Conservation (phyloP, 2,888 invertebrate genomes). For the Phalangium opilio region DNA sequence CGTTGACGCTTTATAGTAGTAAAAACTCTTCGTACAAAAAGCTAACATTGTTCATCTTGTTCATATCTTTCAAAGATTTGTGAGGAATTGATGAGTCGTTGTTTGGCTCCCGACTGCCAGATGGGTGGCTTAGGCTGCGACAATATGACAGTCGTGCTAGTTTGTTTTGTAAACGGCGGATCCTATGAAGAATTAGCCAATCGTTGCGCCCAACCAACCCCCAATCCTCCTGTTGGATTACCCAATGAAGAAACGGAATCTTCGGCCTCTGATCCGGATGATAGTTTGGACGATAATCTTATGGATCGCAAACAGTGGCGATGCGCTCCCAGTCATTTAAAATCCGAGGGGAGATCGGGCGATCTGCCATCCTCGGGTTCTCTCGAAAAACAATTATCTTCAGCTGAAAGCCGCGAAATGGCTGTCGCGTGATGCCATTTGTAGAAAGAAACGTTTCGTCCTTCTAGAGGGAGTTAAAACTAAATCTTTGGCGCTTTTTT, state of each 20-base stretch:
- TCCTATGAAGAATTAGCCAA: constrained; percentile 32
- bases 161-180: constrained; percentile 50
- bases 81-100: constrained; percentile 84
- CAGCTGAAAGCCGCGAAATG: constrained; percentile 13
- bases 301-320: constrained; percentile 2
- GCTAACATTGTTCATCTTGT: too few relatives aligned
- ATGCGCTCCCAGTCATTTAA: too few relatives aligned
- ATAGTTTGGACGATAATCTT: constrained; percentile 12
- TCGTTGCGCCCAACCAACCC: constrained; percentile 24
- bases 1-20: too few relatives aligned
- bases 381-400: constrained; percentile 5
- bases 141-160: constrained; percentile 93
- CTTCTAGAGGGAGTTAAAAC: too few relatives aligned
- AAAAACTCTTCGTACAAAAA: too few relatives aligned
- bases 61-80: constrained; percentile 70
- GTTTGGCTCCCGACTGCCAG: constrained; percentile 90
- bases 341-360: background rate
- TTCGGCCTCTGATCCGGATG: constrained; percentile 14
- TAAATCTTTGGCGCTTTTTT: too few relatives aligned
- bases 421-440: constrained; percentile 11
- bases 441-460: background rate
- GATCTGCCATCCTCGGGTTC: background rate
- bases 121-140: constrained; percentile 96
- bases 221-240: constrained; percentile 2
- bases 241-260: constrained; percentile 11